Base-by-base conservation (phyloP, 2,113 vertebrate genomes). In the Grallaria varia region DNA sequence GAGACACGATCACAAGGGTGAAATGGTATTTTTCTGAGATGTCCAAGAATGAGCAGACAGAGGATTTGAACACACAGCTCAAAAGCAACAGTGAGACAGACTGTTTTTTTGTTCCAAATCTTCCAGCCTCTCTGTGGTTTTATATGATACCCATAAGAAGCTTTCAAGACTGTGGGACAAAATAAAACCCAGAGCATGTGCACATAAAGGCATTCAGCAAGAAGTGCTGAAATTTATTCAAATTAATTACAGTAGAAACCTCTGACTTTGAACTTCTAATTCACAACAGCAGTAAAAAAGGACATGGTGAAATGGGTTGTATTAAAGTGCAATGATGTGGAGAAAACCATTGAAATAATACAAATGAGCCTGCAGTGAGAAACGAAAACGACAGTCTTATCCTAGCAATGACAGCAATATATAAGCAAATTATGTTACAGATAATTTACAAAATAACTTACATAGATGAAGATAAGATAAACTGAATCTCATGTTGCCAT, bases 271-370 rank as follows among this genome's bases (percentile, higher is more conserved):
- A 86, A 89, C 68, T 89, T 83, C 84, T 84, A 97, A 97, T 96
- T 97, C 97, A 97, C 95, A 97, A 95, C 84, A 96, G 93, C 94
- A 97, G 85, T 93, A 96, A 93, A 96, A 97, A 96, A 94, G 83
- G 68, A 66, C 91, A 90, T 37, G 50, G 88, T 79, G 88, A 96
- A 97, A 95, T 69, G 74, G 37, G 44, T 94, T 89, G 66, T 85
- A 95, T 97, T 98, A 98, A 98, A 98, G 97, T 98, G 98, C 98
- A 92, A 85, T 91, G 81, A 93, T 67, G 84, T 94, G 84, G 92
- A 68, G 60, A 94, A 87, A 91, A 88, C 42, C 91, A 73, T 78
- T 78, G 83, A 84, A 89, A 80, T 53, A 90, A 86, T 10, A 71
- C 83, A 60, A 82, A 50, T 13, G 74, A 90, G 14, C 62, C 74